Evolutionary conservation across 64 coral and sea anemone species (phyloP).

Genomic region (Astreopora myriophthalma): DNA sequence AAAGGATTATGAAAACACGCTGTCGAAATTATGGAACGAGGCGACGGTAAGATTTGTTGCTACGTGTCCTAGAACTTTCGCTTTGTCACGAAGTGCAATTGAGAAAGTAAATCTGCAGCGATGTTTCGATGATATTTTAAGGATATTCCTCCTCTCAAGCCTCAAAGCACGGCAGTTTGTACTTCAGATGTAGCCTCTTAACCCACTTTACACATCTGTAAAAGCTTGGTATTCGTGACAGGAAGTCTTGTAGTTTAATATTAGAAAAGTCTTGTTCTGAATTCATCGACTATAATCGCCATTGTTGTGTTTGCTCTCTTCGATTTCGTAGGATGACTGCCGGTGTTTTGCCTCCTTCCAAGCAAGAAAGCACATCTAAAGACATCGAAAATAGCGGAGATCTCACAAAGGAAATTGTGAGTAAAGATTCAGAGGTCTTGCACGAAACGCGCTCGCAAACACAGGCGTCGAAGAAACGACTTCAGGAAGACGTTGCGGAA

Average conservation of each 20-base stretch:
- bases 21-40: slow-evolving; percentile 66
- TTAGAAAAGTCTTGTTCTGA: background rate
- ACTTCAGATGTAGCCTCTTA: background rate
- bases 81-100: background rate
- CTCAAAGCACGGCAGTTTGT: background rate
- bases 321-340: slow-evolving; percentile 63
- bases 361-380: slow-evolving; percentile 39
- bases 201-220: background rate
- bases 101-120: background rate
- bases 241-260: slow-evolving; percentile 7
- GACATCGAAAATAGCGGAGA: slow-evolving; percentile 16
- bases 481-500: slow-evolving; percentile 62
- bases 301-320: slow-evolving; percentile 66
- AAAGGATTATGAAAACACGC: slow-evolving; percentile 76
- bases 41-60: slow-evolving; percentile 29
- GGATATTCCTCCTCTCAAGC: background rate
- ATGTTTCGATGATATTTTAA: background rate
- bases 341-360: slow-evolving; percentile 18
- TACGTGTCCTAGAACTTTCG: background rate
- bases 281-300: slow-evolving; percentile 18
- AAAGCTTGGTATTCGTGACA: background rate
- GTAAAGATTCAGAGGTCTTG: slow-evolving; percentile 53
- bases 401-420: slow-evolving; percentile 3
- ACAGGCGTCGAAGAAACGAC: slow-evolving; percentile 51
- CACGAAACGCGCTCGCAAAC: slow-evolving; percentile 76